Evolutionary conservation across 2,797 vertebrate genomes (phyloP).

Genomic region (Pseudotriccus pelzelni): DNA sequence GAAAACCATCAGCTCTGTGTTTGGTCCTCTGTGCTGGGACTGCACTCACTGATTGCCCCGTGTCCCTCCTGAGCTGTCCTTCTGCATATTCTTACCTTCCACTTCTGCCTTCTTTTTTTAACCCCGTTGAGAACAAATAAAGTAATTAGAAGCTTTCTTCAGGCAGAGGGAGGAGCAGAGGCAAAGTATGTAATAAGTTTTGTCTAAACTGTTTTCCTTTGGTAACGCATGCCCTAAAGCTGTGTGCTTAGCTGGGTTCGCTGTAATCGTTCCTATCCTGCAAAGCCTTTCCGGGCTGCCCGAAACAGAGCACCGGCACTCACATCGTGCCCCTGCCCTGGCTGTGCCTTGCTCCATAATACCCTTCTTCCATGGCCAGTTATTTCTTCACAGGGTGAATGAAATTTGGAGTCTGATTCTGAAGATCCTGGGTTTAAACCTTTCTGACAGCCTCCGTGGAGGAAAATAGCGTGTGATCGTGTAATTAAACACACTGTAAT

Average conservation of each 20-base stretch:
- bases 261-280: background rate
- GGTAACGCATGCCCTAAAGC: conserved; percentile 40
- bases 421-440: background rate
- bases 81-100: background rate
- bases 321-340: background rate
- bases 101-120: background rate
- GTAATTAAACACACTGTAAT: background rate
- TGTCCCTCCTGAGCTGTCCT: background rate
- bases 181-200: conserved; percentile 52
- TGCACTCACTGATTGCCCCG: background rate
- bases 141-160: conserved; percentile 58
- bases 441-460: background rate
- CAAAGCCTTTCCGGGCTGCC: background rate
- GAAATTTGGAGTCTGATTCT: background rate
- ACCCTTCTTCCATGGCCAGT: background rate
- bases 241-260: conserved; percentile 45
- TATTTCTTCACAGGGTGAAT: background rate
- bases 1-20: background rate
- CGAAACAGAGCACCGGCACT: background rate
- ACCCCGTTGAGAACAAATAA: conserved; percentile 12
- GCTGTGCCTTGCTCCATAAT: accelerated
- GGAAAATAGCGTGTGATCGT: background rate
- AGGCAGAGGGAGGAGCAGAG: conserved; percentile 51
- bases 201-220: conserved; percentile 53
- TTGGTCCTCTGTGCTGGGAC: background rate